Evolutionary conservation across 1,140 invertebrate genomes (phyloP).

Genomic region (Ostrea denselamellosa): DNA sequence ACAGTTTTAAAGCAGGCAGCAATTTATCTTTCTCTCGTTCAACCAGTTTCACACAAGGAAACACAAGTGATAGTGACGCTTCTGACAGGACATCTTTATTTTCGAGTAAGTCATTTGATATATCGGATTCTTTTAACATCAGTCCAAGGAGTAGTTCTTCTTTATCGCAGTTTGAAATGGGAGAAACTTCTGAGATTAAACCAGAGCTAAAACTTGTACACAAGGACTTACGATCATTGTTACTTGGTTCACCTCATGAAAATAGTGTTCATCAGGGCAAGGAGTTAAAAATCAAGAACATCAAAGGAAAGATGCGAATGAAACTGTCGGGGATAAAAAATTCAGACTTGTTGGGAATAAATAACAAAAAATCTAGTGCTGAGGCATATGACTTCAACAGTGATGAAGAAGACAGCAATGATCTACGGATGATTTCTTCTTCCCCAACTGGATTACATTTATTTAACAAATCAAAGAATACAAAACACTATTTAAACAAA

Average conservation of each 20-base stretch:
- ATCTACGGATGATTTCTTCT: conserved; percentile 61
- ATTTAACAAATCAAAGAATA: conserved; percentile 65
- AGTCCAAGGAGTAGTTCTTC: conserved; percentile 44
- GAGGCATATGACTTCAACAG: conserved; percentile 72
- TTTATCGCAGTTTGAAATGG: conserved; percentile 23
- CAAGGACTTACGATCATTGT: conserved; percentile 40
- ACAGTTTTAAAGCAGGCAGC: conserved; percentile 26
- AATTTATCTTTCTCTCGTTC: conserved; percentile 41
- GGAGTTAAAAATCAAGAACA: conserved; percentile 51
- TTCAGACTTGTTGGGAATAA: conserved; percentile 50
- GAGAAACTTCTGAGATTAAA: conserved; percentile 24
- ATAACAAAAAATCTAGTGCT: conserved; percentile 57
- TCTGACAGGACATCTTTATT: conserved; percentile 6
- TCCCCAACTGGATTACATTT: conserved; percentile 70
- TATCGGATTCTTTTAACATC: conserved; percentile 34
- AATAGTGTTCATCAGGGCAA: conserved; percentile 45
- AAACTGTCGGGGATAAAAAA: conserved; percentile 41
- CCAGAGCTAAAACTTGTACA: conserved; percentile 12
- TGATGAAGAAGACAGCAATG: conserved; percentile 70
- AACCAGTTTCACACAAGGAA: conserved; percentile 42
- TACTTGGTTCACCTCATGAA: conserved; percentile 42
- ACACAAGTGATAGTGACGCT: conserved; percentile 56
- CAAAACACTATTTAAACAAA: conserved; percentile 62
- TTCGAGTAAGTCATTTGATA: conserved; percentile 47
- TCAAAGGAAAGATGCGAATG: conserved; percentile 46